Conservation (phyloP, 2,797 vertebrate species). For the Gambelia wislizenii region DNA sequence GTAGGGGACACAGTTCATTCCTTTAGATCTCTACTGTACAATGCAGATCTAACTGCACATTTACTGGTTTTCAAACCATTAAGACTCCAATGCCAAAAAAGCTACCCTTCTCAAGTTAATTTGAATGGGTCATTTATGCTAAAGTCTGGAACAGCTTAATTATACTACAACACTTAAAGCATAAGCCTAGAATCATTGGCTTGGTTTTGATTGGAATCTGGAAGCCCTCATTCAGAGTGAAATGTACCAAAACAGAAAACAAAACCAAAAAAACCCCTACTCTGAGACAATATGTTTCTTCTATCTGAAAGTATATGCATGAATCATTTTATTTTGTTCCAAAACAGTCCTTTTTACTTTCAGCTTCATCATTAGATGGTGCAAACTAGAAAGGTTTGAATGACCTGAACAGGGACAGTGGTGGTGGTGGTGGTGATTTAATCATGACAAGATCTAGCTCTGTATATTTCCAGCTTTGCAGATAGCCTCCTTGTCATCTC, state of each 20-base stretch:
- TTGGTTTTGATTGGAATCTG: not conserved
- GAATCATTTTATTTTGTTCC: fast-evolving
- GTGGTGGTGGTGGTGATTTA: too few relatives aligned
- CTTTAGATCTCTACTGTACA: slow-evolving; percentile 9
- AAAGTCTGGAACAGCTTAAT: slow-evolving; percentile 29
- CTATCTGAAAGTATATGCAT: not conserved
- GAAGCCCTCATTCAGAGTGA: not conserved
- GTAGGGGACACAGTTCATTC: not conserved
- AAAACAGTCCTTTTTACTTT: not conserved
- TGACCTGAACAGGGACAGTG: not conserved
- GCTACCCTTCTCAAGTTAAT: slow-evolving; percentile 30
- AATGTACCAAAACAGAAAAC: not conserved
- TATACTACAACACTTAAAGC: slow-evolving; percentile 3
- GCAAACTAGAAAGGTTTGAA: not conserved
- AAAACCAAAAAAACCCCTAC: not conserved
- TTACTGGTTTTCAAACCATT: slow-evolving; percentile 26
- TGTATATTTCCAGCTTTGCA: not conserved
- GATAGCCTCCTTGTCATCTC: not conserved
- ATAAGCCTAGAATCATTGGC: not conserved
- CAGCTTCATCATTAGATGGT: fast-evolving
- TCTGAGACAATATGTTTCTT: not conserved
- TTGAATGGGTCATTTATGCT: slow-evolving; percentile 34
- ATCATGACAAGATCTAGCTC: not conserved
- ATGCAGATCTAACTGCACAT: slow-evolving; percentile 26
- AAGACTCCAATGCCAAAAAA: slow-evolving; percentile 5